Evolutionary conservation across 2,113 vertebrate genomes (phyloP), one percentile per base, ranked within the genome.

Genomic region (Silurus asotus): DNA sequence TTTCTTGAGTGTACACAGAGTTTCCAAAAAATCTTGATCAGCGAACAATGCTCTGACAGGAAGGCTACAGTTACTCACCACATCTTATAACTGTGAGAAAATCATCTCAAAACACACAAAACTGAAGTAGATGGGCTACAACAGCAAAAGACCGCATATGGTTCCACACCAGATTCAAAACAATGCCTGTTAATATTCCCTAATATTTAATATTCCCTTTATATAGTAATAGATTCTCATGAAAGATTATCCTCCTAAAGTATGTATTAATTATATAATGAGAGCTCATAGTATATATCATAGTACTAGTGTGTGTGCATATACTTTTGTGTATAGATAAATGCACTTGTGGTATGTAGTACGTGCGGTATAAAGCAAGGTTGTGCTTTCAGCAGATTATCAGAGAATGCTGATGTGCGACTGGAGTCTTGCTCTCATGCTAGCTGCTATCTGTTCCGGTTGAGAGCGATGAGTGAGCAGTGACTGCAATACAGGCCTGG

Each of bases 361-460:
- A 37, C 37, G 1, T 37, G 37, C 37, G 20, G 49, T 84, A 70
- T 70, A 61, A 65, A 72, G 86, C 75, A 56, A 1, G 51, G 53
- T 84, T 23, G 59, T 64, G 9, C 87, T 92, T 90, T 93, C 91
- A 91, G 85, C 84, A 45, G 75, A 58, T 90, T 89, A 88, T 92
- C 90, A 88, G 76, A 65, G 89, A 56, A 56, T 77, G 84, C 81
- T 90, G 86, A 84, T 88, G 90, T 90, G 90, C 89, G 89, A 89
- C 88, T 69, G 78, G 76, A 70, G 58, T 85, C 70, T 23, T 84
- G 62, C 59, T 70, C 53, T n/a, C 7, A 25, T 25, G 8, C 51
- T 76, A 23, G 82, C 62, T 72, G 69, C 13, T 48, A 67, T 28
- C 19, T 56, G 82, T 2, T 20, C 55, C 19, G 53, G 78, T 83